Conservation (phyloP, 2,113 vertebrate genomes). For the Hippopotamus amphibius region DNA sequence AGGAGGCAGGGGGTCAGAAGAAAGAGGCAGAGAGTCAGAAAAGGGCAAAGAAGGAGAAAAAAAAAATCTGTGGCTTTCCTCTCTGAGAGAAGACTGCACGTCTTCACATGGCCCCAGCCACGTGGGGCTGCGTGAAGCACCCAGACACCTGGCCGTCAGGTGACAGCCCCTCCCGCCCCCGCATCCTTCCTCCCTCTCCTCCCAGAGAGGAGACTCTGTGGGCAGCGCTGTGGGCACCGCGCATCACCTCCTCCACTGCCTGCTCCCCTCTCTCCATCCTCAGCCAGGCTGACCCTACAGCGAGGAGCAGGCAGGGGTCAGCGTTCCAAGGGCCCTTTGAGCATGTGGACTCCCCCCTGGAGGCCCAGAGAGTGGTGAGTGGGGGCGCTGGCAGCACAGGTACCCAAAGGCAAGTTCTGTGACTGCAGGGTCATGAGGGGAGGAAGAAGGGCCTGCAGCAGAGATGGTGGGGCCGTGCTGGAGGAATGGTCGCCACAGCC, state of each 20-base stretch:
- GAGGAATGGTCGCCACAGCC: background rate
- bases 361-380: background rate
- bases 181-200: background rate
- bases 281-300: background rate
- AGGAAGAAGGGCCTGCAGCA: background rate
- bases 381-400: background rate
- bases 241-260: background rate
- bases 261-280: background rate
- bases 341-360: background rate
- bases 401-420: background rate
- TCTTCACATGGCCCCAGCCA: constrained; percentile 57
- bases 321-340: background rate
- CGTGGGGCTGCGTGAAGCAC: background rate
- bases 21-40: background rate
- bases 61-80: background rate
- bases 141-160: constrained; percentile 56
- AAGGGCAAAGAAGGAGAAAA: background rate
- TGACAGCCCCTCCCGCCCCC: background rate
- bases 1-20: background rate
- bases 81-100: background rate
- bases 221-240: background rate
- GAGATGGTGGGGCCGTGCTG: background rate
- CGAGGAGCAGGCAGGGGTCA: background rate
- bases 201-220: background rate
- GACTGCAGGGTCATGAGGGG: background rate